A percentile compares a stretch with the other conserved stretches of the same genome.
These are phyloP conservation scores for Oryzias melastigma DNA, from an alignment of 2,113 vertebrate genomes.

Conservation along the genomic window DNA sequence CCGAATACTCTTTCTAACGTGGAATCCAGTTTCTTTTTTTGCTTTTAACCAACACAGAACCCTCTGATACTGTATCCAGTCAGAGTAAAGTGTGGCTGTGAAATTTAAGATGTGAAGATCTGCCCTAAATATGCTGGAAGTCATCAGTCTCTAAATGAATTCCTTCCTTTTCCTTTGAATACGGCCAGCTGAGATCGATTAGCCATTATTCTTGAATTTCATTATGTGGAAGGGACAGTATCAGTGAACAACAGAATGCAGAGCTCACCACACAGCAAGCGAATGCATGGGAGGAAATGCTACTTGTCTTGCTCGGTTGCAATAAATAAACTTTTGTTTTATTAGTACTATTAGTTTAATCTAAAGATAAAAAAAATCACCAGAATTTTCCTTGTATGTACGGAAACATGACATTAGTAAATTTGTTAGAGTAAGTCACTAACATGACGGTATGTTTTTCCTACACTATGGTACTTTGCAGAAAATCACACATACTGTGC, in stretches of 20 bases:
- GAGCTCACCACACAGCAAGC: constrained; percentile 21
- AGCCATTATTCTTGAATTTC: constrained; percentile 69
- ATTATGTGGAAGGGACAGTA: constrained; percentile 63
- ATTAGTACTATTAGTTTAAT: neutral
- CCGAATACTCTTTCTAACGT: constrained; percentile 38
- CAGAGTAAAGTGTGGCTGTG: constrained; percentile 40
- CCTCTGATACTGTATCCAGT: constrained; percentile 61
- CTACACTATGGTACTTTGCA: neutral
- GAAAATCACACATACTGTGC: neutral
- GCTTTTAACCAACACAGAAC: constrained; percentile 64
- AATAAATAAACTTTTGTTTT: neutral
- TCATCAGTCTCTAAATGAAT: constrained; percentile 57
- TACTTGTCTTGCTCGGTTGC: neutral
- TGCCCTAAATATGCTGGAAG: constrained; percentile 66
- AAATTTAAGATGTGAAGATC: constrained; percentile 63
- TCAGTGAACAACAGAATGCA: constrained; percentile 54
- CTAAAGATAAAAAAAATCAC: too few relatives aligned
- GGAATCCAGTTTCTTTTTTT: constrained; percentile 64
- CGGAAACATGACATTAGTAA: too few relatives aligned
- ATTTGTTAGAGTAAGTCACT: too few relatives aligned
- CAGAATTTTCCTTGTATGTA: too few relatives aligned
- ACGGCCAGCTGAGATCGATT: constrained; percentile 47
- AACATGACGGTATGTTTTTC: too few relatives aligned
- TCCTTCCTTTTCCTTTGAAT: constrained; percentile 52
- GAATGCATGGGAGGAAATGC: constrained; percentile 2